A percentile compares a stretch with the other conserved stretches of the same genome.
Conservation (phyloP, 2,113 vertebrate genomes). For the Alexandromys fortis region DNA sequence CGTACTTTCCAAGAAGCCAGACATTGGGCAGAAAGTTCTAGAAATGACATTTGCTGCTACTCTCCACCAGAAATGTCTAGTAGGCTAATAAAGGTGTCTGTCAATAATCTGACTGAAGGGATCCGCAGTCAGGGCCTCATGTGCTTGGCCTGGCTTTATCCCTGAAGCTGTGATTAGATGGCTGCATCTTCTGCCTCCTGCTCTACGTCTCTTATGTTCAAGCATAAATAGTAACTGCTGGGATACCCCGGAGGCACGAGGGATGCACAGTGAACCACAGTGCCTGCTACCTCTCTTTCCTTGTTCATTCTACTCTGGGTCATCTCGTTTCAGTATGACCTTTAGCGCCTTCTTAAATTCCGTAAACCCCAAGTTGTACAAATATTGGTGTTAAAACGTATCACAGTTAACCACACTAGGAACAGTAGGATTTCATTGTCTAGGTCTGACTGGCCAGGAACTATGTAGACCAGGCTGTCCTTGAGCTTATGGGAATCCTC, state of each 20-base stretch:
- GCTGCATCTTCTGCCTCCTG: not conserved
- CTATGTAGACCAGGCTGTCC: not conserved
- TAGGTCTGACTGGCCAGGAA: not conserved
- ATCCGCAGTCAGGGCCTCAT: not conserved
- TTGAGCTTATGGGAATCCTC: not conserved
- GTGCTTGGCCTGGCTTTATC: not conserved
- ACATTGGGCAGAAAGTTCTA: too few species aligned
- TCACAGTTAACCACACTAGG: not conserved
- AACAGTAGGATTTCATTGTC: not conserved
- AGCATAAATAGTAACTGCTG: not conserved
- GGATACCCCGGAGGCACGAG: too few species aligned
- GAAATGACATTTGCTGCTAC: too few species aligned
- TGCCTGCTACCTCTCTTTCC: not conserved
- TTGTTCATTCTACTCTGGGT: fast-evolving
- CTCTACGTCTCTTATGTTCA: too few species aligned
- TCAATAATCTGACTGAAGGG: not conserved
- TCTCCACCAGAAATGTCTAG: not conserved
- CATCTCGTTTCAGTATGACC: too few species aligned
- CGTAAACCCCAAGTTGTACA: not conserved
- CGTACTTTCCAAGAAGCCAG: not conserved
- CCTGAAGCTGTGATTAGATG: not conserved
- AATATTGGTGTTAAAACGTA: not conserved
- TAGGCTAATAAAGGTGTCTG: not conserved
- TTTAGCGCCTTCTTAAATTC: not conserved
- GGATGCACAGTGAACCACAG: too few species aligned